Evolutionary conservation across 1,140 invertebrate genomes (phyloP).

Genomic region (Pristionchus pacificus): DNA sequence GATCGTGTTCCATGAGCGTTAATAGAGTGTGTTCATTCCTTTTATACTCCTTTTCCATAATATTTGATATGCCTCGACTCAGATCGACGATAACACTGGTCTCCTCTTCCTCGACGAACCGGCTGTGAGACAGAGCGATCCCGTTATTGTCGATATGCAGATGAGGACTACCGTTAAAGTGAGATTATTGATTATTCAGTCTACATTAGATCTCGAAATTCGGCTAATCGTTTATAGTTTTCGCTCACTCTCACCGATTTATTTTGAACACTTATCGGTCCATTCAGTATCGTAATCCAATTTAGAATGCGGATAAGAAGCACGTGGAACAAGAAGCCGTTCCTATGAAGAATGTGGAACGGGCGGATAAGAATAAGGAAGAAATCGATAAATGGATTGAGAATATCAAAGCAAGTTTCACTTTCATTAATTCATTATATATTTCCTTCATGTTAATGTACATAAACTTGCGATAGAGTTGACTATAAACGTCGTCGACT

Average conservation of each 20-base stretch:
- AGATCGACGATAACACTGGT: slow-evolving; percentile 71
- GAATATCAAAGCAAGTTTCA: slow-evolving; percentile 69
- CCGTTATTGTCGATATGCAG: slow-evolving; percentile 85
- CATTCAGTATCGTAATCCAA: not conserved
- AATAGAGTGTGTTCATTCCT: no score
- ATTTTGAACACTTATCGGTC: not conserved
- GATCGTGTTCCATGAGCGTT: no score
- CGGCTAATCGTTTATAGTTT: not conserved
- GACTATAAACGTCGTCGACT: slow-evolving; percentile 5
- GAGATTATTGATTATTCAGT: not conserved
- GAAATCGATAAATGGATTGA: slow-evolving; percentile 88
- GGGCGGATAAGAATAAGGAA: slow-evolving; percentile 78
- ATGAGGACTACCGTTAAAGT: slow-evolving; percentile 76
- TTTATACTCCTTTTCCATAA: no score
- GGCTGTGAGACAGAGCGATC: slow-evolving; percentile 85
- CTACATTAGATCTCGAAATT: not conserved
- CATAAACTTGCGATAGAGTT: slow-evolving; percentile 13
- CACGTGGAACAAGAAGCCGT: slow-evolving; percentile 59
- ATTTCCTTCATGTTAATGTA: slow-evolving; percentile 7
- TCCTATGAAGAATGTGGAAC: slow-evolving; percentile 78
- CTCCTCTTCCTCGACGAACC: slow-evolving; percentile 88
- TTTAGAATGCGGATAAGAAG: not conserved
- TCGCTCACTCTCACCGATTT: not conserved
- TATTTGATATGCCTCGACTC: no score
- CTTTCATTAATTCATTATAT: not conserved